These are phyloP conservation scores for Aleiodes sp. DNA, from an alignment of 1,140 invertebrate genomes.

Conservation along the genomic window DNA sequence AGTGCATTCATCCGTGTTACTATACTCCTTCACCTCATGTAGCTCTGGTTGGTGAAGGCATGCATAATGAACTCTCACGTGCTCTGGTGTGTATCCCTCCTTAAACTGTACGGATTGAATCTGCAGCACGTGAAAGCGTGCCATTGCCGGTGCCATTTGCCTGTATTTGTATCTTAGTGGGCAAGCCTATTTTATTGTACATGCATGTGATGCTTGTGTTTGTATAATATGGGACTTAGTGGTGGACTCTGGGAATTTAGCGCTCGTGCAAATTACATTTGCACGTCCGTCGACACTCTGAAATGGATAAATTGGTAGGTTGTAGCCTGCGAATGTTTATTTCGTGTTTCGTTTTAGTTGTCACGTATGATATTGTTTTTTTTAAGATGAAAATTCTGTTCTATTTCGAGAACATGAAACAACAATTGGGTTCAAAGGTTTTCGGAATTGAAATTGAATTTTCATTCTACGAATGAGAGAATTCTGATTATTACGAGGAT, in stretches of 20 bases:
- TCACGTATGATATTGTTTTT: no score
- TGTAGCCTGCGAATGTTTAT: neutral
- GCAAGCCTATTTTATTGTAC: no score
- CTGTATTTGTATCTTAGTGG: neutral
- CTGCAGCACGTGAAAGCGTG: slow-evolving; percentile 33
- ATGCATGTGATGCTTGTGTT: no score
- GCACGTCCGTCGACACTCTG: neutral
- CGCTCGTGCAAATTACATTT: slow-evolving; percentile 23
- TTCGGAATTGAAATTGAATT: no score
- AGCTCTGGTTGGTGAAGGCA: slow-evolving; percentile 27
- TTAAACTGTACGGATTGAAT: slow-evolving; percentile 31
- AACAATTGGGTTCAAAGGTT: no score
- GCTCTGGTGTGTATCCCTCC: neutral
- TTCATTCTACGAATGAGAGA: no score
- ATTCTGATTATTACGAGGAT: no score
- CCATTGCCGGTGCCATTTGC: slow-evolving; percentile 21
- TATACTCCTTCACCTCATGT: slow-evolving; percentile 11
- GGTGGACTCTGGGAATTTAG: neutral
- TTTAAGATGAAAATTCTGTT: no score
- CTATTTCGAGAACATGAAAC: no score
- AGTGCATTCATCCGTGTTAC: neutral
- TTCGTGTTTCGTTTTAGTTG: neutral
- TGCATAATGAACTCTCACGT: slow-evolving; percentile 27
- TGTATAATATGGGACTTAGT: neutral
- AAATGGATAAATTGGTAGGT: slow-evolving; percentile 15